These are phyloP conservation scores for Selenia dentaria DNA, from an alignment of 2,888 invertebrate genomes.

Conservation along the genomic window DNA sequence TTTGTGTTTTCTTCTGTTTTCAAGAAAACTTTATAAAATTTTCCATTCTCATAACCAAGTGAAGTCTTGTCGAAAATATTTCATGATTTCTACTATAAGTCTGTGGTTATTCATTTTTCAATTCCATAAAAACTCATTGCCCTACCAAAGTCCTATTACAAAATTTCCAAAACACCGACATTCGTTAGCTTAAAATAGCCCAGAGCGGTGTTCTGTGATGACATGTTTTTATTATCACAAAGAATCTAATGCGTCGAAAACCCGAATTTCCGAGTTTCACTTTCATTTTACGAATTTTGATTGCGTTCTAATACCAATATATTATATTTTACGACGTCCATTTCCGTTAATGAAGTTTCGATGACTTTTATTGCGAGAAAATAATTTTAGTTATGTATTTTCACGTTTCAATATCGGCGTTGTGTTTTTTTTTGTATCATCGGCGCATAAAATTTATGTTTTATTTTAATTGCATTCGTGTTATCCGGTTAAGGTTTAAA, in stretches of 20 bases:
- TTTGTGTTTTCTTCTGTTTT: too few relatives aligned
- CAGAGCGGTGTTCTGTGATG: conserved; percentile 21
- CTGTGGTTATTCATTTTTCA: background rate
- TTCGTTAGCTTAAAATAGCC: conserved; percentile 13
- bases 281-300: conserved; percentile 32
- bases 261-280: conserved; percentile 32
- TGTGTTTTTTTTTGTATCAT: conserved; percentile 14
- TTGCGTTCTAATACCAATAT: conserved; percentile 31
- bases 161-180: conserved; percentile 6
- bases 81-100: too few relatives aligned
- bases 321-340: conserved; percentile 34
- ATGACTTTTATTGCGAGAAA: conserved; percentile 32
- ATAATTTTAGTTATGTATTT: conserved; percentile 26
- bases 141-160: background rate
- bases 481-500: conserved; percentile 11
- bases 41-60: too few relatives aligned
- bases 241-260: conserved; percentile 13
- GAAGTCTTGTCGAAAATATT: too few relatives aligned
- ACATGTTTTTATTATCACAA: conserved; percentile 25
- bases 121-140: background rate
- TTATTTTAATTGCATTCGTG: conserved; percentile 18
- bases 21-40: too few relatives aligned
- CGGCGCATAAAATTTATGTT: conserved; percentile 22
- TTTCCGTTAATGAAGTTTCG: conserved; percentile 33
- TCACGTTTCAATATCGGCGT: conserved; percentile 19